Base-by-base conservation (phyloP, 2,113 vertebrate species). In the Myanophis thanlyinensis region DNA sequence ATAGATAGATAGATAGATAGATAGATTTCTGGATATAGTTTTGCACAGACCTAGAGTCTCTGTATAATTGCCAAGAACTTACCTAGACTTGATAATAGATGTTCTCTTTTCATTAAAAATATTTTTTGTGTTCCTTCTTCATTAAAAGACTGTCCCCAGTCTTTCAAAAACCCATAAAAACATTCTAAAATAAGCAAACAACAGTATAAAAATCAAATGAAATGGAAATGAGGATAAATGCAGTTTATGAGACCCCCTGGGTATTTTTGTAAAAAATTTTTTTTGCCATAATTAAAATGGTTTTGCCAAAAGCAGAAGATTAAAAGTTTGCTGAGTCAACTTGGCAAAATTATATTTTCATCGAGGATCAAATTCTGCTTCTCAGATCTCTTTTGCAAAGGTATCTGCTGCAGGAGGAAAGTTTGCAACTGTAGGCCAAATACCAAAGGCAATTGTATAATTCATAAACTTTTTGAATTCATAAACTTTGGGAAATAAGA, bases 401-500 rank as follows among this genome's bases (percentile, higher is more conserved):
- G 44, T n/a, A 86, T 59, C 52, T 85, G 52, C 46, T 44, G 12
- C 35, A 13, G 59, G 27, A 23, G n/a, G 52, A 22, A 88, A 3
- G 20, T 86, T 90, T 52, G 51, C 46, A 62, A 54, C 53, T n/a
- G 27, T n/a, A 85, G 13, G 46, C 92, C 30, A 80, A 53, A 62
- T 53, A 90, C 88, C 53, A 23, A 93, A 90, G 59, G 88, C 80
- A 93, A 22, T 56, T 10, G n/a, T n/a, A n/a, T n/a, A 44, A 86
- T 51, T 52, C 85, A 93, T 90, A 90, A 90, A 90, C 88, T 27
- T 62, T 5, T n/a, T n/a, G n/a, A 44, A 86, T 51, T 52, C 85
- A 93, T 90, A 90, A 90, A 90, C 88, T 27, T 62, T 5, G 80
- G 44, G 53, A 47, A 86, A 51, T 86, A 90, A 46, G 87, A 84